phyloP scores from a whole-genome alignment of 2,888 invertebrate genomes.

The Siphlonurus alternatus region DNA sequence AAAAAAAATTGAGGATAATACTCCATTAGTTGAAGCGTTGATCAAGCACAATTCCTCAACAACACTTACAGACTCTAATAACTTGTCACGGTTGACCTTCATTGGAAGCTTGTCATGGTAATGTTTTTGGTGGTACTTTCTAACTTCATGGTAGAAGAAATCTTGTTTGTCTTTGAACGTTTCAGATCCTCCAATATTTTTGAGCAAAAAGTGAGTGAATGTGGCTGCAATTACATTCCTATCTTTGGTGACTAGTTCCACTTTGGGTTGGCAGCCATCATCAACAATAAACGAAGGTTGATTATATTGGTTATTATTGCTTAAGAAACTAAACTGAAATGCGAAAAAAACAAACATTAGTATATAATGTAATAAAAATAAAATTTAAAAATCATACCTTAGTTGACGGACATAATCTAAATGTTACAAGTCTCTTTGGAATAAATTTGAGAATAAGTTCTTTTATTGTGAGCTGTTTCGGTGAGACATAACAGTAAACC shows the following conservation, averaged over 20 bases:
- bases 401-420: conserved; percentile 84
- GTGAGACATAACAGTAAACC: conserved; percentile 78
- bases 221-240: conserved; percentile 84
- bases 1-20: no score
- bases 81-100: conserved; percentile 62
- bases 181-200: conserved; percentile 90
- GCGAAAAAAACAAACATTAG: conserved; percentile 10
- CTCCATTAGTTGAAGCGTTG: no score
- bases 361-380: background rate
- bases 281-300: conserved; percentile 60
- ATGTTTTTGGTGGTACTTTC: conserved; percentile 73
- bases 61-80: conserved; percentile 55
- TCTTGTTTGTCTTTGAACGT: conserved; percentile 62
- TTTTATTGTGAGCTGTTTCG: conserved; percentile 82
- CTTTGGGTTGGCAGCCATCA: conserved; percentile 77
- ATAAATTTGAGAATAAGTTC: conserved; percentile 87
- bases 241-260: conserved; percentile 66
- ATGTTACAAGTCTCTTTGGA: conserved; percentile 78
- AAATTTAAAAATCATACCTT: conserved; percentile 39
- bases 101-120: conserved; percentile 72
- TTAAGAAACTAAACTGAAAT: conserved; percentile 47
- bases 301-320: conserved; percentile 36
- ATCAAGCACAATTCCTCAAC: no score
- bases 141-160: conserved; percentile 64
- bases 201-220: conserved; percentile 75